Evolutionary conservation across 2,113 vertebrate genomes (phyloP), one percentile per base, ranked within the genome.

Genomic region (Indri indri): DNA sequence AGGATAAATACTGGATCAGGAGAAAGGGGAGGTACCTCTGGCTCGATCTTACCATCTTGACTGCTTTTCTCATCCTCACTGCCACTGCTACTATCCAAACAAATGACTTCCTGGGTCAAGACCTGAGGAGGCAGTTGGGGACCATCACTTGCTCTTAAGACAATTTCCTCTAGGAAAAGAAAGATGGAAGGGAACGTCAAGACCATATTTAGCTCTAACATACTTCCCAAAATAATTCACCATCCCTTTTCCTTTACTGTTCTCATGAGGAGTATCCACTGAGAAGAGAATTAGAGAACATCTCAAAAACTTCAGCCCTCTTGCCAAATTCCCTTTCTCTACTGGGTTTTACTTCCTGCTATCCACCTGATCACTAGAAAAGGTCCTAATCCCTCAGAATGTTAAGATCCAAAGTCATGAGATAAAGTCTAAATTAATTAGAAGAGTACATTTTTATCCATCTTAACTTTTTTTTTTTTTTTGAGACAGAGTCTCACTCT

Each of bases 61-160:
- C 98, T 98, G 91, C 97, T 99, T 85, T 98, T 83, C 76, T 99
- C 98, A 34, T 99, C 99, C 96, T 99, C 98, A 45, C 99, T 99
- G 80, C 99, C 99, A 52, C 99, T 99, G 98, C 98, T 99, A 97
- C 99, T 99, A 96, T 99, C 99, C 96, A 99, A 98, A 97, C 99
- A 99, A 98, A 99, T 99, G 74, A 99, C 99, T 97, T 99, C 99
- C 97, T 99, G 99, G 98, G 99, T 98, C 96, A 99, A 95, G 45
- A 99, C 99, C 83, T 99, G 99, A 97, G 98, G 98, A 32, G 99
- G 96, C 77, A 99, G 98, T 80, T 99, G 99, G 95, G 99, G 98
- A 10, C 99, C 99, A 86, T 99, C 99, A 22, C 98, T 99, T 95
- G 99, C 98, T 98, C 99, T 98, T 97, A 99, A 99, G 97, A 99